Base-by-base conservation (phyloP, 1,140 invertebrate genomes). In the Hyles euphorbiae region DNA sequence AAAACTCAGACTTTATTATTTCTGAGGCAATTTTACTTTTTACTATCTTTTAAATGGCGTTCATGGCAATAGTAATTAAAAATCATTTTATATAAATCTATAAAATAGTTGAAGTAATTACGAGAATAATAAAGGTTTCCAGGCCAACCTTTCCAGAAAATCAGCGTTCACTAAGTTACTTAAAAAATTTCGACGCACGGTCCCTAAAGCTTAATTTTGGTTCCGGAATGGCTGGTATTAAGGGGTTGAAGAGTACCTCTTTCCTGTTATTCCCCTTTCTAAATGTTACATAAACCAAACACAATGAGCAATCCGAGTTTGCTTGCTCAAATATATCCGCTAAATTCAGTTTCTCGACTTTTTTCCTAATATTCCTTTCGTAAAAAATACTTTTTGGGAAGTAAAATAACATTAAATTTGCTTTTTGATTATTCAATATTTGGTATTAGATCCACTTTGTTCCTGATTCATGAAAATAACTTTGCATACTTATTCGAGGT, bases 251-350 rank as follows among this genome's bases (percentile, higher is more conserved):
- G 63, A 50, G 53, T 47, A 61, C 63, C 54, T 56, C 66, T 66
- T 67, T 61, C 58, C 66, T 62, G 63, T 34, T 67, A 50, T 61
- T 63, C 55, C 53, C 54, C 57, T 53, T 61, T 58, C 60, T 69
- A 69, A 74, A 71, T 74, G 71, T 67, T 68, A 66, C 68, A 67
- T 71, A 65, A 71, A 70, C 65, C 61, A 70, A 74, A 70, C 58
- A 64, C 61, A 72, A 65, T 52, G 66, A 66, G 61, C 63, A 62
- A 57, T 71, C 61, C 45, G 56, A 61, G 63, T 60, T 55, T 52
- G 55, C 54, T 48, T 45, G n/a, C 36, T 32, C 44, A 53, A 45
- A 60, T 45, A 40, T 44, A 40, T 40, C 36, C 36, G 36, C 36
- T 5, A 40, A 40, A 40, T 40, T 40, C 36, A 40, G 50, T 32